These are phyloP conservation scores for Alaudala cheleensis DNA, from an alignment of 2,113 vertebrate species.

Conservation along the genomic window DNA sequence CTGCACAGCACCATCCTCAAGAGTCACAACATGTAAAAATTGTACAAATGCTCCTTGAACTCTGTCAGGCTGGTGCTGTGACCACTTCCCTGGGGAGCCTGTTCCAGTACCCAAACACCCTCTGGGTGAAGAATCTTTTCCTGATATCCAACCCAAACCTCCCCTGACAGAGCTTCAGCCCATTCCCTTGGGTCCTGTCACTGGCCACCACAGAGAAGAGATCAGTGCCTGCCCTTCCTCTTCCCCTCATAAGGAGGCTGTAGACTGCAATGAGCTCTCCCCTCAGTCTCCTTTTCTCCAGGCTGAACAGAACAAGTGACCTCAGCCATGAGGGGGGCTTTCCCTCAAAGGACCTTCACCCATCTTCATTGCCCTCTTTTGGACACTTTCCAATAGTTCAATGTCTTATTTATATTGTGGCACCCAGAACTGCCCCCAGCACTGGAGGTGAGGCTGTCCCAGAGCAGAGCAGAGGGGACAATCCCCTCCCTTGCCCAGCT, in stretches of 20 bases:
- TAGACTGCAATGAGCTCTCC: accelerated
- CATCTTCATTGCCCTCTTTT: accelerated
- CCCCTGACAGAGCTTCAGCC: not conserved
- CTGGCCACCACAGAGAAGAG: not conserved
- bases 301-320: not conserved
- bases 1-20: not conserved
- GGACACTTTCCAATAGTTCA: not conserved
- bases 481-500: not conserved
- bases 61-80: not conserved
- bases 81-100: not conserved
- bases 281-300: not conserved
- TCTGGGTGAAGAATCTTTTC: not conserved
- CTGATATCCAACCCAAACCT: not conserved
- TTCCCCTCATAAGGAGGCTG: accelerated
- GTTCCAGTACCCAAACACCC: not conserved
- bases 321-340: not conserved
- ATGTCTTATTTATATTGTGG: accelerated
- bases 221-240: not conserved
- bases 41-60: not conserved
- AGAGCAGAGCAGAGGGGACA: not conserved
- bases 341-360: not conserved
- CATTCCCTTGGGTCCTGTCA: not conserved
- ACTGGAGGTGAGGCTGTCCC: not conserved
- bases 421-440: not conserved
- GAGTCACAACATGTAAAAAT: not conserved